Percentiles rank a stretch among this genome's conserved stretches.
Conservation (phyloP, 2,113 vertebrate species). For the Muscicapa adusta region DNA sequence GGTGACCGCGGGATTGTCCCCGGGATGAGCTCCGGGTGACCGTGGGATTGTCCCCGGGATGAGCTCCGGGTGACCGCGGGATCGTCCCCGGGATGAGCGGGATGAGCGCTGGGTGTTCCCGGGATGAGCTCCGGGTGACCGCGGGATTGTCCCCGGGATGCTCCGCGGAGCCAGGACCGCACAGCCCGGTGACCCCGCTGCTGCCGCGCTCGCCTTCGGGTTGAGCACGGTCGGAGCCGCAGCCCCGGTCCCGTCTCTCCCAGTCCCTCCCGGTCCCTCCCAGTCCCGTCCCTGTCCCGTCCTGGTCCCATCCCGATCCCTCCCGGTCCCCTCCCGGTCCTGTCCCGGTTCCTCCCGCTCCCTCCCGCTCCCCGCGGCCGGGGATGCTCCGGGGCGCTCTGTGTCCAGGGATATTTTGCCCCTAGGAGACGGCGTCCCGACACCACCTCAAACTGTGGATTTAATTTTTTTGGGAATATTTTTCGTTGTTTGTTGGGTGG, state of each 20-base stretch:
- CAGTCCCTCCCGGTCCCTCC: no score
- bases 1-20: not conserved
- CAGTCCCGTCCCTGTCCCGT: no score
- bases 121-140: no score
- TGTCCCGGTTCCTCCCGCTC: no score
- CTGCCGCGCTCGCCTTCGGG: not conserved
- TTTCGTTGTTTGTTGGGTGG: not conserved
- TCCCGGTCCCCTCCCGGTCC: no score
- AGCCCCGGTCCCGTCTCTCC: no score
- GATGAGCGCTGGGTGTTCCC: no score
- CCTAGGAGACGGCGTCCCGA: not conserved
- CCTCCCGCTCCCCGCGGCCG: not conserved
- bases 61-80: no score
- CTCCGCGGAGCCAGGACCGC: not conserved
- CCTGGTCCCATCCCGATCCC: no score
- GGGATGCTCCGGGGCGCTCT: not conserved
- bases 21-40: no score
- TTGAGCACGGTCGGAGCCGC: not conserved
- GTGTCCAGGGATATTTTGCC: not conserved
- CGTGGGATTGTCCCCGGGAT: no score
- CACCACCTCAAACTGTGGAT: not conserved
- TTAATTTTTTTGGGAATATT: rapidly evolving
- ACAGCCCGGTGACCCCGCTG: not conserved
- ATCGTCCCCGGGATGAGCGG: not conserved
- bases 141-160: not conserved